Evolutionary conservation across 2,888 invertebrate genomes (phyloP).

Genomic region (Beris chalybata): DNA sequence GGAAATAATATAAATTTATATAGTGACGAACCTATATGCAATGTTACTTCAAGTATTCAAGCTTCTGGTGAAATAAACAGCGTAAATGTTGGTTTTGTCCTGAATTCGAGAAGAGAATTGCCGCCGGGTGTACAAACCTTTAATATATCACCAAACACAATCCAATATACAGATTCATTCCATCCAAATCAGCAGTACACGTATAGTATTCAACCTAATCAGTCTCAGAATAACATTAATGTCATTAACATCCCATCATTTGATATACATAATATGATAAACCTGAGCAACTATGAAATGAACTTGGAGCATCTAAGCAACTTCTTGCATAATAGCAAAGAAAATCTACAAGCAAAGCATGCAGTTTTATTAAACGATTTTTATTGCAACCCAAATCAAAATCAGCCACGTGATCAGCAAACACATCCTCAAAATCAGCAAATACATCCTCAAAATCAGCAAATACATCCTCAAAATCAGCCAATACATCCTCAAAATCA

Average conservation of each 20-base stretch:
- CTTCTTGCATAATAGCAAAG: constrained; percentile 39
- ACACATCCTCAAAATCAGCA: neutral
- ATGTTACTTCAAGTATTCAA: constrained; percentile 27
- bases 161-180: constrained; percentile 37
- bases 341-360: constrained; percentile 41
- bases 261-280: constrained; percentile 39
- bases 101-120: constrained; percentile 32
- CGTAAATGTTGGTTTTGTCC: constrained; percentile 35
- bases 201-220: constrained; percentile 35
- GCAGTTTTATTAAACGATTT: constrained; percentile 36
- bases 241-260: constrained; percentile 32
- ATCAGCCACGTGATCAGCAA: neutral
- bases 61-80: constrained; percentile 20
- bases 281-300: constrained; percentile 39
- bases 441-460: too few species aligned
- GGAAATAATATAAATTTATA: constrained; percentile 26
- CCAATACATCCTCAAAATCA: too few species aligned
- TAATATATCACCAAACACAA: constrained; percentile 36
- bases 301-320: constrained; percentile 40
- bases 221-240: constrained; percentile 29
- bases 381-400: constrained; percentile 19
- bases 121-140: constrained; percentile 29
- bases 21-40: constrained; percentile 10
- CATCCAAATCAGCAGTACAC: constrained; percentile 38
- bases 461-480: too few species aligned